These are phyloP conservation scores for Drosophila lacicola DNA, from an alignment of 2,888 invertebrate species.

Conservation along the genomic window DNA sequence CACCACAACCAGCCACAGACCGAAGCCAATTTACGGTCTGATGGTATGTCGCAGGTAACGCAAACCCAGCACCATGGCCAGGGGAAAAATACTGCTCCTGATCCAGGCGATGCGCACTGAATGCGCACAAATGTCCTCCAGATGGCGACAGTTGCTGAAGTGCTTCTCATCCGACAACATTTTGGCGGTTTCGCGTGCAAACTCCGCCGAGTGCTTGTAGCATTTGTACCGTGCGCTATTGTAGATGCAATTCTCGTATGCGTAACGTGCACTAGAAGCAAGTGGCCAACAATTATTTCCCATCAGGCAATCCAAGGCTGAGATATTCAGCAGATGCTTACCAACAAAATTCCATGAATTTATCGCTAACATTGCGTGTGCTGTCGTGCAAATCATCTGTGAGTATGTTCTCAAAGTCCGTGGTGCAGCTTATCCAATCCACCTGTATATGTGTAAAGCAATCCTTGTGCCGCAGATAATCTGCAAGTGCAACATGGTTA, in stretches of 20 bases:
- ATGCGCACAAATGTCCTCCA: conserved; percentile 77
- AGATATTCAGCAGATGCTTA: conserved; percentile 55
- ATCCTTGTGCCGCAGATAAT: conserved; percentile 84
- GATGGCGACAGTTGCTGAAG: conserved; percentile 82
- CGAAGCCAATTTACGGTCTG: conserved; percentile 36
- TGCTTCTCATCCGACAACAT: conserved; percentile 84
- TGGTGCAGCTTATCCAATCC: conserved; percentile 83
- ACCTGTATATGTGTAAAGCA: conserved; percentile 83
- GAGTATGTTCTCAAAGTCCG: conserved; percentile 81
- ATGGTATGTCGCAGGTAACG: conserved; percentile 19
- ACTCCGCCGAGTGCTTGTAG: conserved; percentile 83
- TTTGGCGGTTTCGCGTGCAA: conserved; percentile 83
- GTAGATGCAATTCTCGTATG: conserved; percentile 84
- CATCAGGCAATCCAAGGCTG: too few relatives aligned
- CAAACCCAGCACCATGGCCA: conserved; percentile 25
- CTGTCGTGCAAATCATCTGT: conserved; percentile 79
- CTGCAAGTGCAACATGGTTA: conserved; percentile 49
- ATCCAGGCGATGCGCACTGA: conserved; percentile 21
- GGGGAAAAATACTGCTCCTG: conserved; percentile 29
- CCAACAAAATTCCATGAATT: conserved; percentile 85
- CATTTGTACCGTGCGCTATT: conserved; percentile 85
- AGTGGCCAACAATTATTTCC: background rate
- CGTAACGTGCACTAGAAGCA: conserved; percentile 82
- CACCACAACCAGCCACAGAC: conserved; percentile 14
- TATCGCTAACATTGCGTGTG: conserved; percentile 78